Base-by-base conservation (phyloP, 2,797 vertebrate species). In the Eupleurogrammus muticus region DNA sequence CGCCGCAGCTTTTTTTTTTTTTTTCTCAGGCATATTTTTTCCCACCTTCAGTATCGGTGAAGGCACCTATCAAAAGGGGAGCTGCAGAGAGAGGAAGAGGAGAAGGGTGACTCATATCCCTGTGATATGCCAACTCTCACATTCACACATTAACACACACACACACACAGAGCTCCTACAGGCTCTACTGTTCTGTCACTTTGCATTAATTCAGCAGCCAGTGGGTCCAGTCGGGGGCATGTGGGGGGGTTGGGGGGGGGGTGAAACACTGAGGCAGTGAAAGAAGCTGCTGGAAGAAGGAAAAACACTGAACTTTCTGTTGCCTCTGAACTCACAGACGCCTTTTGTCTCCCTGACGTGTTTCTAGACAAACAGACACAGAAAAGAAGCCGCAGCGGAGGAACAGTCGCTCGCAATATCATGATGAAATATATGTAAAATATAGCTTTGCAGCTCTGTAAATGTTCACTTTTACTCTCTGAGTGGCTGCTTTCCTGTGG, bases 151-250 rank as follows among this genome's bases (percentile, higher is more conserved):
- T 70, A 34, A 61, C 72, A 76, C 52, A 21, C 61, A 72, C 35
- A 58, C 48, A 80, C 47, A 53, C 16, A 51, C 34, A 35, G 16
- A 17, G 49, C 61, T 73, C 68, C 82, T 76, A 69, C 57, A 69
- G 80, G 77, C 87, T 63, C 61, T 82, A 77, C 78, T 75, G 74
- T 77, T 77, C 81, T 92, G 89, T 88, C 88, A 82, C 81, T 88
- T 87, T 87, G 75, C 66, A 82, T 92, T 87, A 84, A 79, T 72
- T 51, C 75, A 83, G 57, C 58, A 55, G 73, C 69, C 53, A 80
- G 74, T 16, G 47, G 67, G 64, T 81, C 66, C 77, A 73, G 79
- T 66, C 32, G 51, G 55, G 53, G 35, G 23, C 3, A 53, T 54
- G 62, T 38, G 17, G 21, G 46, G 17, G 38, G 54, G 38, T 9